Percentiles rank a stretch among this genome's conserved stretches.
phyloP scores from a whole-genome alignment of 2,113 vertebrate species.

The Hymenochirus boettgeri region DNA sequence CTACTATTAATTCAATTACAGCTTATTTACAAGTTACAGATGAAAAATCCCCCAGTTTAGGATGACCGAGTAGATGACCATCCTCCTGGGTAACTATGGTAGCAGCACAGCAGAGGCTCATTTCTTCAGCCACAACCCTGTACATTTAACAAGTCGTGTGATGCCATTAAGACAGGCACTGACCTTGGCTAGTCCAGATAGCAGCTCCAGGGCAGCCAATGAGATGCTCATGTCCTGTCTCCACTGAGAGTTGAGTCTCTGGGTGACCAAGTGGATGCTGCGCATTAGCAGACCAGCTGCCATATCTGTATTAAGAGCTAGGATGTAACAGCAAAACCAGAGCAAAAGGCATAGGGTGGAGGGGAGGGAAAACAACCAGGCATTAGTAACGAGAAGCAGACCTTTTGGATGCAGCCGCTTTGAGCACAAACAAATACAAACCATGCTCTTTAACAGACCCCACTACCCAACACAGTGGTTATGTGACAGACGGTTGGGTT shows the following conservation, averaged over 20 bases:
- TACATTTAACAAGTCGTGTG: background rate
- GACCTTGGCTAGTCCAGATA: conserved; percentile 93
- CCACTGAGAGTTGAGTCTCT: conserved; percentile 91
- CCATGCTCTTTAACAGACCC: conserved; percentile 13
- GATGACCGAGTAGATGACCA: too few species aligned
- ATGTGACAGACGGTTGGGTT: conserved; percentile 8
- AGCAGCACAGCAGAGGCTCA: too few species aligned
- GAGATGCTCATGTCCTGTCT: conserved; percentile 94
- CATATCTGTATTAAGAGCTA: conserved; percentile 97
- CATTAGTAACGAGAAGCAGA: conserved; percentile 76
- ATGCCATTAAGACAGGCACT: conserved; percentile 38
- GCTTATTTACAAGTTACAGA: too few species aligned
- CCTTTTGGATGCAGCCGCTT: conserved; percentile 64
- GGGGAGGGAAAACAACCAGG: conserved; percentile 72
- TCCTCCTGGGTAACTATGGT: too few species aligned
- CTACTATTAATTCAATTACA: too few species aligned
- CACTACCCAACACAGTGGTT: conserved; percentile 17
- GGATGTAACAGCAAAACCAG: conserved; percentile 85
- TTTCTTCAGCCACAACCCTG: background rate
- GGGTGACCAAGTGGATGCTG: conserved; percentile 92
- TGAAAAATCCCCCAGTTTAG: too few species aligned
- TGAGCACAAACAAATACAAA: conserved; percentile 44
- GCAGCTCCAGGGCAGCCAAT: conserved; percentile 86
- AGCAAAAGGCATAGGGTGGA: conserved; percentile 58
- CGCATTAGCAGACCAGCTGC: conserved; percentile 90